phyloP scores from a whole-genome alignment of 2,113 vertebrate genomes.

The Pipra filicauda region DNA sequence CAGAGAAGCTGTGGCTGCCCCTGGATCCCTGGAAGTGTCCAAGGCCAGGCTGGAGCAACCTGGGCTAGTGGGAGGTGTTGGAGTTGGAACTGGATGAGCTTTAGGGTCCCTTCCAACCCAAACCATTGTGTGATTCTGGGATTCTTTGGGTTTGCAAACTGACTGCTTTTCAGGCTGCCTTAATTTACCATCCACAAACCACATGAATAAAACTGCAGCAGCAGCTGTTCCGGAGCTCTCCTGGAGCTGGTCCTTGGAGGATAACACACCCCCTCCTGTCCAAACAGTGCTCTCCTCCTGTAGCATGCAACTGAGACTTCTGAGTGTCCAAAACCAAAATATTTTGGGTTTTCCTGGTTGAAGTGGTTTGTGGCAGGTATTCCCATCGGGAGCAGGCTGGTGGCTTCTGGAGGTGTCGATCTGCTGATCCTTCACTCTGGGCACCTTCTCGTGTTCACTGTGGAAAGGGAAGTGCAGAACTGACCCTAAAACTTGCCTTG shows the following conservation, averaged over 20 bases:
- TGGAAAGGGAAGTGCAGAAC: background rate
- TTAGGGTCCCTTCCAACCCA: background rate
- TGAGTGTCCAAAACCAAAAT: background rate
- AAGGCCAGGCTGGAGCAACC: no score
- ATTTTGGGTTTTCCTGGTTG: background rate
- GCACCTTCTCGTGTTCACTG: background rate
- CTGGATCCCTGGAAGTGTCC: background rate
- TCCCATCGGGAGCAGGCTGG: background rate
- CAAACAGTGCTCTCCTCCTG: background rate
- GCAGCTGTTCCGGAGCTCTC: background rate
- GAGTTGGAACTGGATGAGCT: background rate
- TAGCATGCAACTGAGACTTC: background rate
- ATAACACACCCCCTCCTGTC: background rate
- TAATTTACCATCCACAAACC: background rate
- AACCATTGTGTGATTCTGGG: background rate
- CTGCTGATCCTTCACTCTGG: background rate
- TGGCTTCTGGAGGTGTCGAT: background rate
- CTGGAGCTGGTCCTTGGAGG: background rate
- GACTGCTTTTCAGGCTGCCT: background rate
- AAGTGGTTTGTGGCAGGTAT: background rate
- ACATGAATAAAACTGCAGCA: background rate
- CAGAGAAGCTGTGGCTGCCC: background rate
- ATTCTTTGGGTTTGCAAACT: background rate
- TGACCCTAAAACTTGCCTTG: background rate
- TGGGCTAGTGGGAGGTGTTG: no score